phyloP scores from a whole-genome alignment of 2,888 invertebrate genomes.

The Sinodicranocentrus sp. region DNA sequence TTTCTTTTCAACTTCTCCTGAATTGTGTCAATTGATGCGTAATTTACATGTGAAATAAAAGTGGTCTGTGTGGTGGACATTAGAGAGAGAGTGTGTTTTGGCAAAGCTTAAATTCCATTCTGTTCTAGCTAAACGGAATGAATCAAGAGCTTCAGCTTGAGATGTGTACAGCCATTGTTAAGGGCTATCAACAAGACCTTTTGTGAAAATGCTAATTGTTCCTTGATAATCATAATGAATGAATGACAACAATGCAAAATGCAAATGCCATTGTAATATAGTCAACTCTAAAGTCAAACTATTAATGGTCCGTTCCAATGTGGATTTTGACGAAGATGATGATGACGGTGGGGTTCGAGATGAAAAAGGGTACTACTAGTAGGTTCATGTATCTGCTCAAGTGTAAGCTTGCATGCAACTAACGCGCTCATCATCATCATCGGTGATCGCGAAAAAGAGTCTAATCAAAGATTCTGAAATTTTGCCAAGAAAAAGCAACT shows the following conservation, averaged over 20 bases:
- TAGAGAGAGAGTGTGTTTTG: too few species aligned
- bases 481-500: constrained; percentile 51
- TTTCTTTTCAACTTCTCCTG: not conserved
- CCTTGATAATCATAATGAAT: constrained; percentile 19
- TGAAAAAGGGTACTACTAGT: too few species aligned
- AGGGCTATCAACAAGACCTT: constrained; percentile 51
- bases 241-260: not conserved
- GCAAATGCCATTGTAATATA: constrained; percentile 1
- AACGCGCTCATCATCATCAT: not conserved
- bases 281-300: not conserved
- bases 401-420: not conserved
- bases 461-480: constrained; percentile 35
- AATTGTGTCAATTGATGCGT: not conserved
- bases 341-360: too few species aligned
- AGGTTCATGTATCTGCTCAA: too few species aligned
- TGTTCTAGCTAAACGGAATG: too few species aligned
- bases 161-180: constrained; percentile 8
- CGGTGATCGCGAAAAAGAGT: constrained; percentile 2
- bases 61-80: too few species aligned
- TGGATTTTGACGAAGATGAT: too few species aligned
- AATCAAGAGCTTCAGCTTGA: too few species aligned
- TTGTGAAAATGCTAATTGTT: constrained; percentile 51
- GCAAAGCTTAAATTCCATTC: too few species aligned
- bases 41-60: constrained; percentile 7
- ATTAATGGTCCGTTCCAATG: too few species aligned